Evolutionary conservation across 1,140 invertebrate genomes (phyloP), one percentile per base, ranked within the genome.

Genomic region (Harpegnathos saltator): DNA sequence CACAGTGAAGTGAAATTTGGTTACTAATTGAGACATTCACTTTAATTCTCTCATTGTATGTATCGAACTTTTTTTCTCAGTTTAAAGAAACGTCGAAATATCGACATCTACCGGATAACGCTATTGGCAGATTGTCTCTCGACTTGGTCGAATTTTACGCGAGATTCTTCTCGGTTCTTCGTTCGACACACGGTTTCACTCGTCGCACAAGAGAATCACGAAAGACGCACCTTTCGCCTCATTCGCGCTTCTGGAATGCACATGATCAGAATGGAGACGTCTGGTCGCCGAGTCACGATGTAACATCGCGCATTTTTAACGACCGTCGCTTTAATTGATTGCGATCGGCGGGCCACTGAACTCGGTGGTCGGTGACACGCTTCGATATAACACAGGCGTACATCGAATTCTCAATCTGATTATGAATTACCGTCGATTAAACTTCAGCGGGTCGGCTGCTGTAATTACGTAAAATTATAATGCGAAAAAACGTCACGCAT

Each of bases 301-400:
- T 54, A 54, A 77, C 33, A 54, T 66, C 19, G 19, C 50, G 15
- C n/a, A 44, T n/a, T 17, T 68, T 29, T 54, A 17, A 78, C 22
- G 14, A 77, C 9, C 11, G 29, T 29, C 22, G 65, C n/a, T 68
- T 78, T 78, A 38, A 78, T 68, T 17, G 38, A 74, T 78, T 12
- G 22, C 14, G 17, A 33, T 54, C n/a, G 14, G 52, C 14, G 15
- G 29, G 26, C 11, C 29, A 58, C 0, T 68, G 33, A 68, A 68
- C 12, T 56, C 19, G 11, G n/a, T n/a, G n/a, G n/a, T 7, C 26
- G 17, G 14, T 56, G 26, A 33, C 14, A 73, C 59, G 22, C 61
- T 62, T 29, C 11, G 33, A 11, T 26, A n/a, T 17, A 33, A 38
- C 12, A 48, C 52, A 1, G 17, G 56, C 52, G 22, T 15, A 15